Base-by-base conservation (phyloP, 1,140 invertebrate species). In the Musca domestica region DNA sequence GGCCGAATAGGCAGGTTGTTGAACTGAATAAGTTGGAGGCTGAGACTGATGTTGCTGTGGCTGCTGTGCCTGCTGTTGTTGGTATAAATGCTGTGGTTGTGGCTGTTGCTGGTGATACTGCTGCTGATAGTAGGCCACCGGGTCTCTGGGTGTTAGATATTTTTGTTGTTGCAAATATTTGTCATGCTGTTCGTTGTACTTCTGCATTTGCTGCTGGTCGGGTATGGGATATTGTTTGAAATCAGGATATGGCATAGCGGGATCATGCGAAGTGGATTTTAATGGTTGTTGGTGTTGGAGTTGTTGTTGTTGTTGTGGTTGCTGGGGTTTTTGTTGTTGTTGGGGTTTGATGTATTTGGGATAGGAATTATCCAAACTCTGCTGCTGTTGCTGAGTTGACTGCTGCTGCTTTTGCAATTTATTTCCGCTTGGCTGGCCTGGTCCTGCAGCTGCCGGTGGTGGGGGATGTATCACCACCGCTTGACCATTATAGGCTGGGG, bases 401-500 rank as follows among this genome's bases (percentile, higher is more conserved):
- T 27, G 23, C 14, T 48, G 20, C 2, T 54, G 22, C 9, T 67
- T 51, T 22, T 70, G 69, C 4, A n/a, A 30, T 19, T 63, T 48
- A 25, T 48, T 61, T 14, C 25, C 48, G 46, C 25, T 46, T n/a
- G 25, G 27, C 9, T 34, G 30, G n/a, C n/a, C n/a, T n/a, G n/a
- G n/a, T n/a, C n/a, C n/a, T 12, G 4, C 2, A 41, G 34, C 34
- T 41, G 10, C 34, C 10, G 34, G 34, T 14, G 47, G n/a, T 19
- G 64, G n/a, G 17, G 66, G 69, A 34, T 67, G 66, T 41, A 41
- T 41, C 19, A 68, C 51, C 30, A 68, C 67, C 10, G 56, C 65
- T 25, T 67, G 51, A 27, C 74, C 76, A 69, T 75, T 80, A 15
- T 72, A 78, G 0, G 67, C 64, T 1, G 72, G 77, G 0, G 77